Evolutionary conservation across 2,888 invertebrate genomes (phyloP).

Genomic region (Achlya flavicornis): DNA sequence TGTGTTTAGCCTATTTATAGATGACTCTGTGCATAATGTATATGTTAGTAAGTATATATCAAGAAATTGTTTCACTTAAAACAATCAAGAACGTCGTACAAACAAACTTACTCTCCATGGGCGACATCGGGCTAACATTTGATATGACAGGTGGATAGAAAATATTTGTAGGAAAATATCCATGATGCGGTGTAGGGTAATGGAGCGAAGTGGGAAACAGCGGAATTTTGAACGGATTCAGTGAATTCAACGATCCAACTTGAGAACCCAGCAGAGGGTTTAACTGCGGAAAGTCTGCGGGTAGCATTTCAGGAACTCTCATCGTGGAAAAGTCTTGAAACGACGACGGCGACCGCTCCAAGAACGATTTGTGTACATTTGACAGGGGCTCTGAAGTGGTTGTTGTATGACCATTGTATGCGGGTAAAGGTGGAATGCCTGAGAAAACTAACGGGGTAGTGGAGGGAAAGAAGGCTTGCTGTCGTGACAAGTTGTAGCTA

Average conservation of each 20-base stretch:
- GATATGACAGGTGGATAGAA: slow-evolving; percentile 69
- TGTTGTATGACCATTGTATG: slow-evolving; percentile 52
- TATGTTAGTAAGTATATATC: not conserved
- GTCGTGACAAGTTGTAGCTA: slow-evolving; percentile 72
- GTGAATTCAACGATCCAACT: slow-evolving; percentile 49
- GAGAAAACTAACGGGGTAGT: slow-evolving; percentile 54
- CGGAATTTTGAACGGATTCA: slow-evolving; percentile 71
- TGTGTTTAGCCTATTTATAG: slow-evolving; percentile 23
- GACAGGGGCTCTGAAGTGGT: slow-evolving; percentile 46
- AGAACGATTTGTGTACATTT: slow-evolving; percentile 49
- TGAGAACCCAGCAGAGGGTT: slow-evolving; percentile 52
- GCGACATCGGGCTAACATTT: slow-evolving; percentile 55
- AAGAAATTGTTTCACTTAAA: not conserved
- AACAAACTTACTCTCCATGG: slow-evolving; percentile 54
- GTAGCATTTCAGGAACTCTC: slow-evolving; percentile 51
- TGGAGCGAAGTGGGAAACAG: slow-evolving; percentile 65
- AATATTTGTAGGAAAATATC: slow-evolving; percentile 75
- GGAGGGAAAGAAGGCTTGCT: slow-evolving; percentile 52
- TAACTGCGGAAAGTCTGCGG: slow-evolving; percentile 47
- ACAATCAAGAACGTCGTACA: slow-evolving; percentile 19
- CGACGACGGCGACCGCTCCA: slow-evolving; percentile 49
- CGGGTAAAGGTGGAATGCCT: slow-evolving; percentile 55
- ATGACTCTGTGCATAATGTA: slow-evolving; percentile 27
- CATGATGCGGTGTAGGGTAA: slow-evolving; percentile 65
- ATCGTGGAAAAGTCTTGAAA: slow-evolving; percentile 60